phyloP scores from a whole-genome alignment of 2,113 vertebrate genomes.

The Pica pica region DNA sequence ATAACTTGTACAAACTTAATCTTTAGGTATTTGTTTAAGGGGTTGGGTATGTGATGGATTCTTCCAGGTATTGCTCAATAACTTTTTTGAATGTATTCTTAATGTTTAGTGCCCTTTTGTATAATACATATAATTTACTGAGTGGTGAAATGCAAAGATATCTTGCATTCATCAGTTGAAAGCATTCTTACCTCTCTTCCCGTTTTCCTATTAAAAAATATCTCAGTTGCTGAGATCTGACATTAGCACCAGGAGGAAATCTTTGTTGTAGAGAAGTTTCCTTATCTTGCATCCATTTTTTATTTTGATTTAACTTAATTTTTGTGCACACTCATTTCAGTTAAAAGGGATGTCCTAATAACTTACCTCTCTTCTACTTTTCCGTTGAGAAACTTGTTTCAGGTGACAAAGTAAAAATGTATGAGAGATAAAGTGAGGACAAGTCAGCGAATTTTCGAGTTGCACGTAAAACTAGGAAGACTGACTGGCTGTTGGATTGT shows the following conservation, averaged over 20 bases:
- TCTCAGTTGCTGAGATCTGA: not conserved
- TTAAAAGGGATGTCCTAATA: not conserved
- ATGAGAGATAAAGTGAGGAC: not conserved
- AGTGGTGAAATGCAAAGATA: not conserved
- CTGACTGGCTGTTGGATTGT: not conserved
- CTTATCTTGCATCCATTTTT: not conserved
- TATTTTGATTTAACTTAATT: not conserved
- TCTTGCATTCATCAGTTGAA: not conserved
- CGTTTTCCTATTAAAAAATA: not conserved
- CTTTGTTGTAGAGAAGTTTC: not conserved
- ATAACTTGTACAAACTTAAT: not conserved
- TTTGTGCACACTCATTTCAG: not conserved
- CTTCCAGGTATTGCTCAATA: not conserved
- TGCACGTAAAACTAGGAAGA: not conserved
- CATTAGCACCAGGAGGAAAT: not conserved
- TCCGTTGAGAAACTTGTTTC: not conserved
- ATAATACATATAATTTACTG: not conserved
- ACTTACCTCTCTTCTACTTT: not conserved
- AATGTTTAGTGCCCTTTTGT: not conserved
- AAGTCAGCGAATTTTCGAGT: not conserved
- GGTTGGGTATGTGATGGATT: not conserved
- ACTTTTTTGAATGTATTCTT: not conserved
- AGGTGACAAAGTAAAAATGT: not conserved
- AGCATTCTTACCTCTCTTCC: not conserved
- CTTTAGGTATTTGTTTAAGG: not conserved